Base-by-base conservation (phyloP, 2,113 vertebrate genomes). In the Nothocercus nigrocapillus region DNA sequence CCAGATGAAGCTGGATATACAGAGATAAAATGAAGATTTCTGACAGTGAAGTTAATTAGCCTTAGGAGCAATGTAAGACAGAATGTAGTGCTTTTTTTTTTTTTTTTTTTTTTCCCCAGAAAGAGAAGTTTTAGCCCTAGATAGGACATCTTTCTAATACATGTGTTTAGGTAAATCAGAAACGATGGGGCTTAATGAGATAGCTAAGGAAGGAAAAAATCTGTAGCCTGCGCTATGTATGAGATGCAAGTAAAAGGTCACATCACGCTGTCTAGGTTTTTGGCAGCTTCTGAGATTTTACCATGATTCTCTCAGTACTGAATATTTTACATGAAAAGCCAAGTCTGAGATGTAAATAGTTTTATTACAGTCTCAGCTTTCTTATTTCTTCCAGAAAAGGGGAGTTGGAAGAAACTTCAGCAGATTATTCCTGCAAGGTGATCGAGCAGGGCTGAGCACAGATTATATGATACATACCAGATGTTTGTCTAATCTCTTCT, bases 1-100 rank as follows among this genome's bases (percentile, higher is more conserved):
- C 20, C 72, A 91, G 36, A 83, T 95, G 81, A 91, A 94, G 59
- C 59, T 85, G 82, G 30, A 58, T 91, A 70, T 70, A 62, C 12
- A 81, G 30, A 28, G 91, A 91, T 34, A 80, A 94, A 80, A 63
- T 25, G 8, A 45, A 89, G 47, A 62, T 77, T 92, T 89, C 58
- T 89, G 54, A n/a, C 70, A 69, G 38, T 49, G 13, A 91, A 82
- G 24, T 62, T 18, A 85, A 74, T 80, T 54, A 85, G 32, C 42
- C 8, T 75, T 89, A 56, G 6, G 11, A 73, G 27, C 58, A 73
- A 19, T 20, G 62, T 12, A 42, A 40, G 61, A 89, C 79, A 17
- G 11, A 69, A 67, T 40, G 15, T 8, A 32, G 51, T 54, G 6
- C 36, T 44, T 67, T 81, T 1, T 44, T 24, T 32, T 70, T 66